A percentile compares a stretch with the other conserved stretches of the same genome.
phyloP scores from a whole-genome alignment of 2,888 invertebrate genomes.

The Aquatica leii region DNA sequence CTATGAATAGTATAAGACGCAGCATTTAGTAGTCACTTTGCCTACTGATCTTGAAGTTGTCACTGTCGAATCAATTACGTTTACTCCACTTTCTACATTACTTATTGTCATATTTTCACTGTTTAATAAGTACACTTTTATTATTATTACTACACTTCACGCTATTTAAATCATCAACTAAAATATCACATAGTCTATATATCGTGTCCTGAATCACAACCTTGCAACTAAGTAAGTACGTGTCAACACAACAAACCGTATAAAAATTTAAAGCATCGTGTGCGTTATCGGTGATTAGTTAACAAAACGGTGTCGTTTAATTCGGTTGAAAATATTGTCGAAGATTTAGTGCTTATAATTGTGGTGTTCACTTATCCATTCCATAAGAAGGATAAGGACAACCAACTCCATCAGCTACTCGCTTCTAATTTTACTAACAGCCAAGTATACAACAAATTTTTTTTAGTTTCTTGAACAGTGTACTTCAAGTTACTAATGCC shows the following conservation, averaged over 20 bases:
- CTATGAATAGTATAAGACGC: no score
- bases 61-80: no score
- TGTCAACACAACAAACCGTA: neutral
- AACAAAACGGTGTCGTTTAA: no score
- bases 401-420: constrained; percentile 40
- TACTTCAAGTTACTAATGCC: constrained; percentile 88
- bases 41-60: no score
- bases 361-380: constrained; percentile 26
- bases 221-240: neutral
- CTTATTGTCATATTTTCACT: neutral
- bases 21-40: no score
- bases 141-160: neutral
- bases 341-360: no score
- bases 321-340: no score
- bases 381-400: constrained; percentile 25
- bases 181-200: neutral
- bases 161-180: neutral
- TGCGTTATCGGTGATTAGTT: no score
- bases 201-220: neutral
- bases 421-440: constrained; percentile 67
- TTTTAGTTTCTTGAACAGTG: constrained; percentile 71
- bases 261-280: no score
- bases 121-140: neutral
- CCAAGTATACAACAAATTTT: constrained; percentile 83
- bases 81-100: no score